These are phyloP conservation scores for Trimorus sp. DNA, from an alignment of 2,888 invertebrate genomes.

Conservation along the genomic window DNA sequence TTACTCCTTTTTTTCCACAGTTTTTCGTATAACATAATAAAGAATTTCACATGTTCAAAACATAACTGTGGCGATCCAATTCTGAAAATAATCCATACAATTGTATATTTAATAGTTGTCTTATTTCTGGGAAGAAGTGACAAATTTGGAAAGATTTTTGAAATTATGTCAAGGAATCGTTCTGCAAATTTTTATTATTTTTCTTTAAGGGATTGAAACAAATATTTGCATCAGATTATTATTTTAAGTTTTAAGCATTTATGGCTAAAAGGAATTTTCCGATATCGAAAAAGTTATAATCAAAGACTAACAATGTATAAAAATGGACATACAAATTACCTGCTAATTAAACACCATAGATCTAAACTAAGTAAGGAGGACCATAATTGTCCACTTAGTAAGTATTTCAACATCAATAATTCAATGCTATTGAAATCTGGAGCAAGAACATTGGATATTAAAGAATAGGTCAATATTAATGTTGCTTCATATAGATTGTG, in stretches of 20 bases:
- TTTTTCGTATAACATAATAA: conserved; percentile 71
- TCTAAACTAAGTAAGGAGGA: conserved; percentile 75
- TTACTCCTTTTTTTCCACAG: conserved; percentile 69
- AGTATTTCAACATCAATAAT: conserved; percentile 73
- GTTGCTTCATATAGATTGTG: conserved; percentile 74
- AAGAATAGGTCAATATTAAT: conserved; percentile 69
- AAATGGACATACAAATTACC: conserved; percentile 65
- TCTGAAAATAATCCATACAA: conserved; percentile 64
- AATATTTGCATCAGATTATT: conserved; percentile 11
- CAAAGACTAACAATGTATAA: too few relatives aligned
- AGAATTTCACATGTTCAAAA: conserved; percentile 72
- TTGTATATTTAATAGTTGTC: not conserved
- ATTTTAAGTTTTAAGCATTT: too few relatives aligned
- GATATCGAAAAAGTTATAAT: too few relatives aligned
- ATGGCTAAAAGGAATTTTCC: too few relatives aligned
- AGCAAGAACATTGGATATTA: conserved; percentile 69
- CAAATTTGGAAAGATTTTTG: too few relatives aligned
- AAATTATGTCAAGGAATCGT: too few relatives aligned
- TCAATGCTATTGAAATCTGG: conserved; percentile 72
- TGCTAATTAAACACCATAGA: conserved; percentile 75
- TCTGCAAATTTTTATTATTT: too few relatives aligned
- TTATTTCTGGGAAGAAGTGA: too few relatives aligned
- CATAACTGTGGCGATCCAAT: conserved; percentile 73
- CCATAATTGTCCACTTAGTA: conserved; percentile 74
- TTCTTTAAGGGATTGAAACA: not conserved